Conservation (phyloP, 1,140 invertebrate species). For the Ericerus pela region DNA sequence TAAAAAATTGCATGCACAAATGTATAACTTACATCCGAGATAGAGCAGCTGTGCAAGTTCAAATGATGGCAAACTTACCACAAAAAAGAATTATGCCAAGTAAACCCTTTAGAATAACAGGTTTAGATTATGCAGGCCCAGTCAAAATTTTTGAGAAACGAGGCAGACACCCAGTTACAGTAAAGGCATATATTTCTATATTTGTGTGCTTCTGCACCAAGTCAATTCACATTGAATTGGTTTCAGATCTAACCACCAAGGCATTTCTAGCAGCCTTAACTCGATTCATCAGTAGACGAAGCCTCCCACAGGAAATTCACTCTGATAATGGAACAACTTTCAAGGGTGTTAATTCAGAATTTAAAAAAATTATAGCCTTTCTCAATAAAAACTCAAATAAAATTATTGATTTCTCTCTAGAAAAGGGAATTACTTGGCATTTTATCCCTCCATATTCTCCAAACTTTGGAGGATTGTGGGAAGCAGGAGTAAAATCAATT, state of each 20-base stretch:
- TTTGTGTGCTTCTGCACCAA: constrained; percentile 28
- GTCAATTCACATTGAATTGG: constrained; percentile 29
- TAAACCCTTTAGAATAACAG: no score
- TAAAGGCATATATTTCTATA: no score
- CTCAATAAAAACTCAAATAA: constrained; percentile 10
- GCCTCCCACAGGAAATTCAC: constrained; percentile 23
- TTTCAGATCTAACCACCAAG: constrained; percentile 23
- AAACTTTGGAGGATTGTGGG: constrained; percentile 27
- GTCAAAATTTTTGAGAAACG: no score
- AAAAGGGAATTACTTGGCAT: constrained; percentile 20
- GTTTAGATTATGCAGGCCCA: no score
- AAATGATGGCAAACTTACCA: no score
- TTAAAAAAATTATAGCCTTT: constrained; percentile 15
- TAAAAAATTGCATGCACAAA: no score
- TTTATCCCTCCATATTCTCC: constrained; percentile 25
- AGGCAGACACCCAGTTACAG: constrained; percentile 28
- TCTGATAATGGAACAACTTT: constrained; percentile 31
- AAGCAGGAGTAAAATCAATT: constrained; percentile 25
- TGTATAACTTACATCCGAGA: no score
- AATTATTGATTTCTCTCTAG: no score
- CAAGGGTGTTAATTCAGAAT: constrained; percentile 24
- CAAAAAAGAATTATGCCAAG: no score
- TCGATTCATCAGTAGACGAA: constrained; percentile 25
- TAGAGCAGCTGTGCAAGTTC: no score
- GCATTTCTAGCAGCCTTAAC: constrained; percentile 25